Evolutionary conservation across 1,140 invertebrate species (phyloP).

Genomic region (Drosophila elegans): DNA sequence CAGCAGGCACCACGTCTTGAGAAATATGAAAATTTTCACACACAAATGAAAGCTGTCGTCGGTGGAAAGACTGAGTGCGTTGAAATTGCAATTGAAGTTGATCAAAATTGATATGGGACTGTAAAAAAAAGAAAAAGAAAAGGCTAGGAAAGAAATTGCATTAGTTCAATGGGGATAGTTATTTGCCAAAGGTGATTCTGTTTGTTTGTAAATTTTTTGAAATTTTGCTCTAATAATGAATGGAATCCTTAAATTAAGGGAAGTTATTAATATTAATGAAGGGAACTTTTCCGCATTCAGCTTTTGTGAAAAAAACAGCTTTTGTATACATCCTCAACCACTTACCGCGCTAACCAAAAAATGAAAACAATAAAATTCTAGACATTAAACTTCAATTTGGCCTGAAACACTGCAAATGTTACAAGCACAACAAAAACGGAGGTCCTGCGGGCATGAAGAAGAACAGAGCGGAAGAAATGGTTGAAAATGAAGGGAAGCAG

Average conservation of each 20-base stretch:
- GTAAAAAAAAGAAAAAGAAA: background rate
- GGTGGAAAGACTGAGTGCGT: constrained; percentile 2
- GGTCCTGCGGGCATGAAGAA: constrained; percentile 4
- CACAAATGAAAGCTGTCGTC: constrained; percentile 21
- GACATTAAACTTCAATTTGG: constrained; percentile 70
- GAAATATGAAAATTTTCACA: constrained; percentile 50
- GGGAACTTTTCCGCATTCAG: no score
- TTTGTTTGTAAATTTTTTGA: no score
- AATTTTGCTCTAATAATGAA: no score
- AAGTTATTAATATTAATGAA: no score
- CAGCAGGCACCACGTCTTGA: constrained; percentile 39
- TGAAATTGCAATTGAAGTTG: constrained; percentile 39
- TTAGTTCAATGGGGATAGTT: no score
- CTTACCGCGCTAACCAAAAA: constrained; percentile 12
- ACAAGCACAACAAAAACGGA: constrained; percentile 19
- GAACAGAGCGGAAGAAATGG: constrained; percentile 5
- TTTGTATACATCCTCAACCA: constrained; percentile 1
- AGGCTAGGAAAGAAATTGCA: no score
- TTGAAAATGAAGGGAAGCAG: constrained; percentile 22
- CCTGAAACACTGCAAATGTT: constrained; percentile 27
- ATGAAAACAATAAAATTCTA: constrained; percentile 31
- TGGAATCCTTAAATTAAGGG: no score
- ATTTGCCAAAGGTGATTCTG: no score
- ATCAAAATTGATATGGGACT: constrained; percentile 23
- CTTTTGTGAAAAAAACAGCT: background rate